phyloP scores from a whole-genome alignment of 64 coral and sea anemone genomes.

The Porites lutea region DNA sequence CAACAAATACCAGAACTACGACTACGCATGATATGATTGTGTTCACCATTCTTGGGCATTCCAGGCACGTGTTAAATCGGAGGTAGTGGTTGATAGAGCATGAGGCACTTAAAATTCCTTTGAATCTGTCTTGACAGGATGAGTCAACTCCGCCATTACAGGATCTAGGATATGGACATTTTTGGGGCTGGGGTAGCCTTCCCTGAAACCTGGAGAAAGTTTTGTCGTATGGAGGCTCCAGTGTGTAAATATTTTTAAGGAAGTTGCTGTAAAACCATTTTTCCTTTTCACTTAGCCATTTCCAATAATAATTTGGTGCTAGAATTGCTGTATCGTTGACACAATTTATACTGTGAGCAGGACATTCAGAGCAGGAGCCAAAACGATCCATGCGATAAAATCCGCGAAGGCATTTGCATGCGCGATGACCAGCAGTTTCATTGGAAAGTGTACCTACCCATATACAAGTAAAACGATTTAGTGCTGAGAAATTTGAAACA shows the following conservation, averaged over 20 bases:
- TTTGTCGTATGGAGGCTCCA: background rate
- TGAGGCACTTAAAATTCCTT: constrained; percentile 58
- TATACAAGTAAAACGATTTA: background rate
- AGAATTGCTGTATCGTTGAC: constrained; percentile 35
- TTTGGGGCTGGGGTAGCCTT: constrained; percentile 14
- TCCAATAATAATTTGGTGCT: constrained; percentile 25
- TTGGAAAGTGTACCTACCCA: constrained; percentile 38
- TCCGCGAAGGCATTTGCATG: constrained; percentile 45
- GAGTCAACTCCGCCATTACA: constrained; percentile 50
- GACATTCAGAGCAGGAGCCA: constrained; percentile 38
- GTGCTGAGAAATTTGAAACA: too few species aligned
- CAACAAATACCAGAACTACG: constrained; percentile 48
- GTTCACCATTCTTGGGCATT: background rate
- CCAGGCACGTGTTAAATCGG: constrained; percentile 57
- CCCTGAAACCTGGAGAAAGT: background rate
- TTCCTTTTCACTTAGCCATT: background rate
- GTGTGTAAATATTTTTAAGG: constrained; percentile 29
- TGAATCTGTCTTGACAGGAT: constrained; percentile 2
- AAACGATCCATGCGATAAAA: constrained; percentile 66
- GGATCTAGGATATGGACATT: constrained; percentile 45
- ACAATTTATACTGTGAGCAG: constrained; percentile 14
- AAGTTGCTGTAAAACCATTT: background rate
- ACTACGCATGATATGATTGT: background rate
- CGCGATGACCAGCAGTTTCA: constrained; percentile 37
- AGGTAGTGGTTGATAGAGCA: constrained; percentile 61